Evolutionary conservation across 1,140 invertebrate genomes (phyloP).

Genomic region (Drosophila bocki): DNA sequence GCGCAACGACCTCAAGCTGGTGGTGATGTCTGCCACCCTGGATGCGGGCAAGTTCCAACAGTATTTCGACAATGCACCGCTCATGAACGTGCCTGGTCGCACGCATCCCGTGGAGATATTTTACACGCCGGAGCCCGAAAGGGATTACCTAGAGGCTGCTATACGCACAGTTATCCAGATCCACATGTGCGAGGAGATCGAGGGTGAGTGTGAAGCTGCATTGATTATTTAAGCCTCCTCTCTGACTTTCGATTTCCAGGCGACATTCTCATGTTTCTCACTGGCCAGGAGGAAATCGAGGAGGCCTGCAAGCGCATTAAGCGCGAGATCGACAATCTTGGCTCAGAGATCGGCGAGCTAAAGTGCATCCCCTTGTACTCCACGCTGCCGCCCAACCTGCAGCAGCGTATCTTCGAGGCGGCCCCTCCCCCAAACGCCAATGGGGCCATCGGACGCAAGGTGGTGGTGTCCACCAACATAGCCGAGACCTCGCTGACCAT

Average conservation of each 20-base stretch:
- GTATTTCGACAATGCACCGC: constrained; percentile 98
- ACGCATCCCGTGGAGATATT: constrained; percentile 98
- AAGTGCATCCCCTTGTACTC: constrained; percentile 99
- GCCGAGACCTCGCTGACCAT: constrained; percentile 99
- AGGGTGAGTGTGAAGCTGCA: constrained; percentile 84
- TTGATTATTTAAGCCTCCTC: too few relatives aligned
- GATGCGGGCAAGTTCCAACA: constrained; percentile 99
- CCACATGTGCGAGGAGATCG: constrained; percentile 98
- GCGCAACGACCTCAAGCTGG: constrained; percentile 96
- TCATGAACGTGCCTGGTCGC: constrained; percentile 99
- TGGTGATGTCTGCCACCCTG: constrained; percentile 99
- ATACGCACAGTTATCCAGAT: constrained; percentile 99
- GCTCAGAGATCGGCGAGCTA: constrained; percentile 97
- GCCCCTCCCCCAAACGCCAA: constrained; percentile 96
- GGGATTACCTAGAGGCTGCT: constrained; percentile 99
- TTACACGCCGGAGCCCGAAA: constrained; percentile 99
- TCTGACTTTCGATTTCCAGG: constrained; percentile 80
- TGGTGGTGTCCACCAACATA: constrained; percentile 99
- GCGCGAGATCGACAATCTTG: constrained; percentile 97
- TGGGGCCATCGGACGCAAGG: constrained; percentile 97
- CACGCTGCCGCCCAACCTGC: constrained; percentile 98
- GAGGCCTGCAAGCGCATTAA: constrained; percentile 99
- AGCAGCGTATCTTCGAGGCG: constrained; percentile 98
- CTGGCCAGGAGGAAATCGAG: constrained; percentile 98
- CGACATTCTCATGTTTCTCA: constrained; percentile 98